Evolutionary conservation across 2,797 vertebrate genomes (phyloP), one percentile per base, ranked within the genome.

Genomic region (Halcyon leucocephala): DNA sequence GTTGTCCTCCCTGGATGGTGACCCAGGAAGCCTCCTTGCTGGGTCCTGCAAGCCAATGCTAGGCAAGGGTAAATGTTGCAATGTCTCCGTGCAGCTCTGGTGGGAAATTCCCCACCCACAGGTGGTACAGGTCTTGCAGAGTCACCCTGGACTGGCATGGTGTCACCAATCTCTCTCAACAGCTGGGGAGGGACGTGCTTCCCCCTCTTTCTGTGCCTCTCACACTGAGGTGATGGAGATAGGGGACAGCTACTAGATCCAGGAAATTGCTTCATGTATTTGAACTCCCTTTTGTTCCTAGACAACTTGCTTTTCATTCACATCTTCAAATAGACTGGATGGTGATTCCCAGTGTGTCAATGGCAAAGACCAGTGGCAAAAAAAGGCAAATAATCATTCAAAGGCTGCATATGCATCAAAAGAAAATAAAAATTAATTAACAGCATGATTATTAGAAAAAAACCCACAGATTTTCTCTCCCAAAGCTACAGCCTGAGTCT

Each of bases 11-110:
- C 33, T 67, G 25, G 16, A 18, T 28, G 55, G 28, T 66, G 48
- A 62, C 6, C 7, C 5, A 18, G 29, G 39, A 55, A 64, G 49
- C 12, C 16, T 35, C 25, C 19, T 61, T 7, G 21, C 35, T 61
- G 71, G 29, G 8, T 58, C 51, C 72, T 29, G n/a, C 37, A 61
- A 37, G 20, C 10, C 0, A 1, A 35, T 67, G 49, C 9, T 62
- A 55, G 29, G 10, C 12, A 31, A 66, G 37, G 20, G 9, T 8
- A 51, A 80, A 69, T 20, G 25, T 60, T 80, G 18, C 21, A 21
- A 2, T 6, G 14, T 11, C 24, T 82, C n/a, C 13, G 2, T 8
- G 10, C 2, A 2, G 17, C 13, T 17, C 1, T 2, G 31, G 29
- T 31, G 67, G 24, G 39, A 60, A 31, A 52, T 52, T 48, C 33